Conservation (phyloP, 2,797 vertebrate species). For the Crenichthys baileyi region DNA sequence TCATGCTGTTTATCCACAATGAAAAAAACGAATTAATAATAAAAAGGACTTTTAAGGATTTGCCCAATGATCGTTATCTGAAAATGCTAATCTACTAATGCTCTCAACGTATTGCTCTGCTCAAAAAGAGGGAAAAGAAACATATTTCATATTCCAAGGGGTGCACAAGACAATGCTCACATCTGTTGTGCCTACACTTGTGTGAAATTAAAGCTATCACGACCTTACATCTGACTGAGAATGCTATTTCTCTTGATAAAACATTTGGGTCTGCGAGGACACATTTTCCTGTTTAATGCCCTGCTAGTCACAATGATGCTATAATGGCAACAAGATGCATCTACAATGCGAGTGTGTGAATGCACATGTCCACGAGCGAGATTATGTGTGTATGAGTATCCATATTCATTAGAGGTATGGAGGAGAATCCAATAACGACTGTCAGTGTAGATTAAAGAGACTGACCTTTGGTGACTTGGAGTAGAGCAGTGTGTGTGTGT, state of each 20-base stretch:
- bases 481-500: conserved; percentile 23
- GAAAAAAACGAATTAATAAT: not conserved
- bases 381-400: conserved; percentile 58
- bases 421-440: conserved; percentile 74
- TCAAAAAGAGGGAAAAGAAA: conserved; percentile 64
- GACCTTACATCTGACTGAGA: conserved; percentile 70
- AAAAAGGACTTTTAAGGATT: conserved; percentile 13
- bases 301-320: conserved; percentile 55
- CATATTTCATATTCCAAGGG: conserved; percentile 57
- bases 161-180: conserved; percentile 51
- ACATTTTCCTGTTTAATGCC: conserved; percentile 70
- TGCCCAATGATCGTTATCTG: conserved; percentile 25
- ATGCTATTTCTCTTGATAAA: conserved; percentile 72
- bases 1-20: not conserved
- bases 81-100: conserved; percentile 33
- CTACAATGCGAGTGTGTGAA: conserved; percentile 26
- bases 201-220: conserved; percentile 82
- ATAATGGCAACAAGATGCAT: conserved; percentile 68
- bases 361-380: conserved; percentile 31
- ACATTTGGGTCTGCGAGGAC: conserved; percentile 58
- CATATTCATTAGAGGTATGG: conserved; percentile 77
- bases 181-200: conserved; percentile 73
- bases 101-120: conserved; percentile 33
- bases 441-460: conserved; percentile 80
- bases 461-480: conserved; percentile 74